phyloP scores from a whole-genome alignment of 2,888 invertebrate species.

The Cataglyphis livida region DNA sequence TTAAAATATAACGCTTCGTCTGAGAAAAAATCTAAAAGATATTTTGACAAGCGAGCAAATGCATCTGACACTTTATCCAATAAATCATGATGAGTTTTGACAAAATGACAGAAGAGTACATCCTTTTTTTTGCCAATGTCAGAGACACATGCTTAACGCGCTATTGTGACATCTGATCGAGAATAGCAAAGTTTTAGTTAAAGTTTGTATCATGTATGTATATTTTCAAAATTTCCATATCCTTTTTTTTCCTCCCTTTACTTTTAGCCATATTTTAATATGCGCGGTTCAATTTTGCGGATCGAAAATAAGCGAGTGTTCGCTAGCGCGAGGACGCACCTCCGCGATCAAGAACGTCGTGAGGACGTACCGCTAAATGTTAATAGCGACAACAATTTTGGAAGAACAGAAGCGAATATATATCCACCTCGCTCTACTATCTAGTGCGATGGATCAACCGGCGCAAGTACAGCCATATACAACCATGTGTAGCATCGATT shows the following conservation, averaged over 20 bases:
- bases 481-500: conserved; percentile 15
- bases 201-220: neutral
- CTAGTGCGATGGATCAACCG: conserved; percentile 18
- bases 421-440: conserved; percentile 23
- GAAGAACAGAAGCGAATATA: neutral
- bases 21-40: neutral
- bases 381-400: conserved; percentile 43
- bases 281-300: neutral
- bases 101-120: neutral
- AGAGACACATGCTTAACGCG: neutral
- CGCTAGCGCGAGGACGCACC: neutral
- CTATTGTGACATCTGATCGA: conserved; percentile 12
- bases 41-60: conserved; percentile 8
- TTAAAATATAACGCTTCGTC: neutral
- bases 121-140: conserved; percentile 30
- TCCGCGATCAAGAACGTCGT: neutral
- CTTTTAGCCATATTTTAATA: neutral
- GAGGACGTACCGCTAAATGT: conserved; percentile 2
- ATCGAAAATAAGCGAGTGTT: conserved; percentile 22
- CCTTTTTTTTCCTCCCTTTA: neutral
- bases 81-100: conserved; percentile 23
- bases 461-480: conserved; percentile 3
- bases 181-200: neutral
- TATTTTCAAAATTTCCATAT: neutral
- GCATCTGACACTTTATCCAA: neutral